Evolutionary conservation across 2,113 vertebrate species (phyloP).

Genomic region (Nesogale talazaci): DNA sequence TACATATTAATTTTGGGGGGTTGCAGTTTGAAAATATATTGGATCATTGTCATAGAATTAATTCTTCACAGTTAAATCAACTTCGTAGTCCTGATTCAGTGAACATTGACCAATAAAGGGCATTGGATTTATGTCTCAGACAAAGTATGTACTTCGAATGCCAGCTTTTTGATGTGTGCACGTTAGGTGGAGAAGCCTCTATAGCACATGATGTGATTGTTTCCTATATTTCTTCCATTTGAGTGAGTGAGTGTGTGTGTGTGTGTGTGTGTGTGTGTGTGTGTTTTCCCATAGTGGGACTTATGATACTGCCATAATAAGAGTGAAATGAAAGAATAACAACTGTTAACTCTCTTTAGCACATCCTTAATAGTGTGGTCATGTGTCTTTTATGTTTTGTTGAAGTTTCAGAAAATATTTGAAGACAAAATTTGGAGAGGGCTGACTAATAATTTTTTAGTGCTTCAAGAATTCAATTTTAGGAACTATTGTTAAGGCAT

Average conservation of each 20-base stretch:
- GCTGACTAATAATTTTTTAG: constrained; percentile 13
- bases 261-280: background rate
- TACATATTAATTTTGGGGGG: background rate
- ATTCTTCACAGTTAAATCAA: background rate
- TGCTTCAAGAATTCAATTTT: constrained; percentile 49
- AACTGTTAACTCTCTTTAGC: background rate
- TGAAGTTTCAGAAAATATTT: constrained; percentile 42
- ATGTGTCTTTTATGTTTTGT: background rate
- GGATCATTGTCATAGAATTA: constrained; percentile 9
- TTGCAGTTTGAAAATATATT: constrained; percentile 43
- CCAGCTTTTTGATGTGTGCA: background rate
- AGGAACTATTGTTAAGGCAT: background rate
- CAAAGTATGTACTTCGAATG: background rate
- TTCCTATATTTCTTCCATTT: constrained; percentile 10
- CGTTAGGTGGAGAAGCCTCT: background rate
- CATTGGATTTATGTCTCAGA: constrained; percentile 12
- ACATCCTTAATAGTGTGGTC: background rate
- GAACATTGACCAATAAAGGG: constrained; percentile 31
- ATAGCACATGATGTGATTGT: background rate
- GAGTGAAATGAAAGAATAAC: constrained; percentile 45
- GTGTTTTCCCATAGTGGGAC: background rate
- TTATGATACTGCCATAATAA: background rate
- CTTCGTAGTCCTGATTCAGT: constrained; percentile 12
- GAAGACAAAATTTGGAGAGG: constrained; percentile 42
- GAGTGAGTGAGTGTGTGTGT: background rate